Percentiles rank a stretch among this genome's conserved stretches.
These are phyloP conservation scores for Sibirionetta formosa DNA, from an alignment of 2,797 vertebrate species.

Conservation along the genomic window DNA sequence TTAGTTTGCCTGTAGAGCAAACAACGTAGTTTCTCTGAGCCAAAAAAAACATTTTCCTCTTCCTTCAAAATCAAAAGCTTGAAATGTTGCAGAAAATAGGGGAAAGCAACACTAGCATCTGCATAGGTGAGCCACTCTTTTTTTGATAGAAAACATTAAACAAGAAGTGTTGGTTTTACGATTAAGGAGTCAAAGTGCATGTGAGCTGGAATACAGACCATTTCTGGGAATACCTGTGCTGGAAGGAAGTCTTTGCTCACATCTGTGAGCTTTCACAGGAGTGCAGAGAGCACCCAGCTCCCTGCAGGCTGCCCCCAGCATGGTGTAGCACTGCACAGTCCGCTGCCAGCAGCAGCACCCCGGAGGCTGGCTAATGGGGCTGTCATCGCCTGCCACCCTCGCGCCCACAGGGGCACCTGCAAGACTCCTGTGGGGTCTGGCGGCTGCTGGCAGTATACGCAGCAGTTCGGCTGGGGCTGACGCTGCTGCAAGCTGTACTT, in stretches of 20 bases:
- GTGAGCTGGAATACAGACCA: background rate
- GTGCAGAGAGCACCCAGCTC: background rate
- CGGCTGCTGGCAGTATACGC: background rate
- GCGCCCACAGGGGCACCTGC: background rate
- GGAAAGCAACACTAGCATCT: background rate
- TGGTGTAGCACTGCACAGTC: background rate
- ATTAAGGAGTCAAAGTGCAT: background rate
- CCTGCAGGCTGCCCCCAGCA: background rate
- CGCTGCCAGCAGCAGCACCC: background rate
- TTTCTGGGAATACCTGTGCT: background rate
- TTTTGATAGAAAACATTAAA: constrained; percentile 1
- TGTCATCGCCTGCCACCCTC: background rate
- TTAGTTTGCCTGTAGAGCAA: constrained; percentile 1
- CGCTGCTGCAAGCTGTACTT: background rate
- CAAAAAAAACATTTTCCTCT: background rate
- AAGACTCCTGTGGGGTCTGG: background rate
- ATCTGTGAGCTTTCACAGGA: background rate
- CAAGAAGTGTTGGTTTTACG: background rate
- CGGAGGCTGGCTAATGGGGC: background rate
- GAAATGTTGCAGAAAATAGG: background rate
- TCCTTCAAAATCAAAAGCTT: background rate
- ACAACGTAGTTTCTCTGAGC: background rate
- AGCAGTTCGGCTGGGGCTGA: background rate
- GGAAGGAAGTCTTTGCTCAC: background rate
- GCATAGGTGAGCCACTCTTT: background rate